Conservation (phyloP, 2,797 vertebrate genomes). For the Acanthurus tractus region DNA sequence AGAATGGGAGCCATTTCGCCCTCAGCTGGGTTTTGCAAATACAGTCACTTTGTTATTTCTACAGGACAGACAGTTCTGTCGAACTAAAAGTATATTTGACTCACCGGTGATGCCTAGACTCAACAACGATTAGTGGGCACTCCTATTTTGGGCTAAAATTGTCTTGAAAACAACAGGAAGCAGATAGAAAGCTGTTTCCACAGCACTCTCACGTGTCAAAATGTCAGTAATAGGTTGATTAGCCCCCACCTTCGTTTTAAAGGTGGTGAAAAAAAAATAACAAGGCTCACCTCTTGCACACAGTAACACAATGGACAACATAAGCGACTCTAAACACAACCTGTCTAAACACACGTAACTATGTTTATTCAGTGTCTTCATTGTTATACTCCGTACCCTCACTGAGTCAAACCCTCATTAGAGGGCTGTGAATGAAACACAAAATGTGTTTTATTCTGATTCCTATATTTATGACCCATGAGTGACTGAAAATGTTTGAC, state of each 20-base stretch:
- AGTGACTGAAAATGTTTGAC: neutral
- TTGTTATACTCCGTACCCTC: neutral
- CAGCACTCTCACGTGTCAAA: conserved; percentile 79
- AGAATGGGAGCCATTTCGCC: conserved; percentile 55
- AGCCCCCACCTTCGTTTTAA: conserved; percentile 71
- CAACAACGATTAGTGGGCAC: conserved; percentile 73
- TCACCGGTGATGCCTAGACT: conserved; percentile 69
- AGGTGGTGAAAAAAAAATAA: conserved; percentile 58
- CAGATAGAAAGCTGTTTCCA: conserved; percentile 82
- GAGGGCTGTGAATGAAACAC: neutral
- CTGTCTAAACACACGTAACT: conserved; percentile 41
- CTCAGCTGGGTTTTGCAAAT: conserved; percentile 64
- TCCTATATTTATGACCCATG: neutral
- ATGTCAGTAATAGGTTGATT: conserved; percentile 74
- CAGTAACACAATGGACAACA: conserved; percentile 49
- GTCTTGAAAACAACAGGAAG: conserved; percentile 86
- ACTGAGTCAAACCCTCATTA: conserved; percentile 8
- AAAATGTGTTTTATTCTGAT: conserved; percentile 17
- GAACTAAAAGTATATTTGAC: conserved; percentile 66
- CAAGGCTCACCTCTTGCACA: conserved; percentile 48
- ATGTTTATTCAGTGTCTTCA: conserved; percentile 34
- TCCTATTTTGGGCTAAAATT: conserved; percentile 68
- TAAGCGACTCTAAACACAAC: conserved; percentile 42
- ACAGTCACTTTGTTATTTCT: conserved; percentile 69
- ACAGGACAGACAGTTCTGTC: conserved; percentile 55